Evolutionary conservation across 2,797 vertebrate genomes (phyloP), one percentile per base, ranked within the genome.

Genomic region (Poecilia gillii): DNA sequence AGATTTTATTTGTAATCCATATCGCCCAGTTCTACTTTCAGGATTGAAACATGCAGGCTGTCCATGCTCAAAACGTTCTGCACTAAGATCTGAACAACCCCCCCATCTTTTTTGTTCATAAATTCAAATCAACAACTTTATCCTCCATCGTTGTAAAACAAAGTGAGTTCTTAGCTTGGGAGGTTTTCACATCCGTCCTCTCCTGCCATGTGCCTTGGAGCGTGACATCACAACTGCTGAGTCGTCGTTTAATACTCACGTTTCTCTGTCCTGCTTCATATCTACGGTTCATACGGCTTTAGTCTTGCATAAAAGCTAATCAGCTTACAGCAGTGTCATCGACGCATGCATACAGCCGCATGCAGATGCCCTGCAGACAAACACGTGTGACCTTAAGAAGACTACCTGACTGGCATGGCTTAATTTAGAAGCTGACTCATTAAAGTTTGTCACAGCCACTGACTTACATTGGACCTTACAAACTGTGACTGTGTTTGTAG

Each of bases 221-320:
- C 53, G 73, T 93, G 92, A 93, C 87, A 90, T 78, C 77, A 78
- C 89, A 90, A 89, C 83, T 96, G 95, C 95, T 96, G 94, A 96
- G 92, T 90, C 77, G 87, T 85, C 74, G 82, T 87, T 90, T 89
- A 76, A 49, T 25, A 7, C 83, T 90, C 91, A 91, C 84, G 83
- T 93, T 94, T 83, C 87, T 88, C 77, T 41, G 77, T 71, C 86
- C 89, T 91, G 89, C 87, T 76, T 81, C 82, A 80, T 84, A 74
- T 87, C 77, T 83, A 82, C 86, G 86, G 89, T 84, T 89, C 83
- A 88, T 86, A 78, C 85, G 78, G 91, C 81, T 88, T 92, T 91
- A 89, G 82, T 81, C 68, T 49, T 79, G 81, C 83, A 86, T 88
- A 64, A 93, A 91, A 92, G 87, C 81, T 94, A 95, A 95, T 95